phyloP scores from a whole-genome alignment of 2,113 vertebrate genomes.

The Dunckerocampus dactyliophorus region DNA sequence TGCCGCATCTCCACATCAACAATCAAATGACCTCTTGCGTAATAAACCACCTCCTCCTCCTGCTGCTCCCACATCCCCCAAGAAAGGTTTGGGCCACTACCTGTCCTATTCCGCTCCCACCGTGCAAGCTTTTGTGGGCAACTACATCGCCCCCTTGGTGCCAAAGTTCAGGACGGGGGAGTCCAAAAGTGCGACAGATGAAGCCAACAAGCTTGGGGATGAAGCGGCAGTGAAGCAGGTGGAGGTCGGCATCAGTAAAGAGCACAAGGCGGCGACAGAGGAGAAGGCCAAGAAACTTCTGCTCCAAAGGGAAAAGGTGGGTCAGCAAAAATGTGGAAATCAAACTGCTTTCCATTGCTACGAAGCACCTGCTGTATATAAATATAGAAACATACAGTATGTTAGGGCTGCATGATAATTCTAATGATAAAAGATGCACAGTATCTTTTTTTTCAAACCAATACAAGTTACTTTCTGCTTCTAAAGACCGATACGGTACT shows the following conservation, averaged over 20 bases:
- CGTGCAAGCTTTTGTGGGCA: conserved; percentile 91
- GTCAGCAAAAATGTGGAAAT: background rate
- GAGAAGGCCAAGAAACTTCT: conserved; percentile 82
- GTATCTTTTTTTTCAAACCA: too few species aligned
- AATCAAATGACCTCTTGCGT: conserved; percentile 25
- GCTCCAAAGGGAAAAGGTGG: conserved; percentile 89
- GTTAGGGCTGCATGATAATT: too few species aligned
- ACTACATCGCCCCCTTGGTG: conserved; percentile 86
- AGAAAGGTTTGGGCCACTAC: conserved; percentile 84
- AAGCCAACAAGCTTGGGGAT: conserved; percentile 56
- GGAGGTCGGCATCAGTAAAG: conserved; percentile 68
- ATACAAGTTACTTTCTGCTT: too few species aligned
- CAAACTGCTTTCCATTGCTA: background rate
- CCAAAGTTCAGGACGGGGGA: conserved; percentile 79
- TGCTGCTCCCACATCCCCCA: conserved; percentile 64
- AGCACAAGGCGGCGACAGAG: conserved; percentile 73
- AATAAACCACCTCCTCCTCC: conserved; percentile 22
- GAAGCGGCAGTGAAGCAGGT: conserved; percentile 47
- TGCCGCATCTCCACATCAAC: conserved; percentile 18
- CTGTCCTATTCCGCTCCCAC: conserved; percentile 84
- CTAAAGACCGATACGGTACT: too few species aligned
- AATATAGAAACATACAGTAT: too few species aligned
- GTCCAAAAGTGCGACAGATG: conserved; percentile 66
- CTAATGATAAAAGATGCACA: too few species aligned
- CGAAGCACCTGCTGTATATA: too few species aligned